phyloP scores from a whole-genome alignment of 2,113 vertebrate species.

The Ageneiosus marmoratus region DNA sequence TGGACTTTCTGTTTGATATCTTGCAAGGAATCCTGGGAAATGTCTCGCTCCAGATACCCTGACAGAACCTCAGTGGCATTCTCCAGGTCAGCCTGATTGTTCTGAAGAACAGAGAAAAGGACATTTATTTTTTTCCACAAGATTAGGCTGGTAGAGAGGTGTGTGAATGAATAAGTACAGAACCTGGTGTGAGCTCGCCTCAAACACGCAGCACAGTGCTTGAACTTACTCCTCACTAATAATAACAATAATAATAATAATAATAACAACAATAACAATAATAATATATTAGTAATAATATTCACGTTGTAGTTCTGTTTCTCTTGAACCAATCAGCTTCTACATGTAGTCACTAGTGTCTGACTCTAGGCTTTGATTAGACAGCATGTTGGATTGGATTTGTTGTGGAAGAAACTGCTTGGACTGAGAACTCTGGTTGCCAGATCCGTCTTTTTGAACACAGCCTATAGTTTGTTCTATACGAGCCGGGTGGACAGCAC shows the following conservation, averaged over 20 bases:
- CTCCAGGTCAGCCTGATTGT: conserved; percentile 99
- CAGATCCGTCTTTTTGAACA: too few relatives aligned
- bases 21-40: conserved; percentile 99
- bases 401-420: too few relatives aligned
- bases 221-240: not conserved
- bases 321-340: too few relatives aligned
- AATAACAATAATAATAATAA: too few relatives aligned
- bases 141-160: not conserved
- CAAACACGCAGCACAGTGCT: not conserved
- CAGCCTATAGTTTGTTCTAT: too few relatives aligned
- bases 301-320: too few relatives aligned
- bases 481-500: not conserved
- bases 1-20: conserved; percentile 99
- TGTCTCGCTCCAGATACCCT: conserved; percentile 97
- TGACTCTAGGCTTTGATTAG: too few relatives aligned
- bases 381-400: too few relatives aligned
- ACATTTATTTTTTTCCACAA: not conserved
- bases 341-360: too few relatives aligned
- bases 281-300: too few relatives aligned
- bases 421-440: too few relatives aligned
- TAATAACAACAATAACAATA: too few relatives aligned
- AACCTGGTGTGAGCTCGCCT: not conserved
- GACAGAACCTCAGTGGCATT: conserved; percentile 99
- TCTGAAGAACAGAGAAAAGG: conserved; percentile 67
- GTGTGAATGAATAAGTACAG: not conserved